Evolutionary conservation across 2,113 vertebrate genomes (phyloP).

Genomic region (Neolamprologus kungweensis): DNA sequence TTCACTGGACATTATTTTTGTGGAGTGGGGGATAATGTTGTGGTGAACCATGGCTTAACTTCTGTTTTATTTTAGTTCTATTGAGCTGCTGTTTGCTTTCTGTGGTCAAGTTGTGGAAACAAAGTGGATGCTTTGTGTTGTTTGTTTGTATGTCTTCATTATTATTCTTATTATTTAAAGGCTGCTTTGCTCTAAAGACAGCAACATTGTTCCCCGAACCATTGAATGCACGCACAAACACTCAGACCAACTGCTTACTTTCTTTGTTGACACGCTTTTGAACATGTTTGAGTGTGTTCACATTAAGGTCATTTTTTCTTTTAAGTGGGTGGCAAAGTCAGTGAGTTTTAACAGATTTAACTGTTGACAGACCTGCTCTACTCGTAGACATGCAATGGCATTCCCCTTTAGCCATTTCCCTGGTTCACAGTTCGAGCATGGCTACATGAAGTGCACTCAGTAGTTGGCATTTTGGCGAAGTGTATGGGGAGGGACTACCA

Average conservation of each 20-base stretch:
- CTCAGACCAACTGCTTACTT: neutral
- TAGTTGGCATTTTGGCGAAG: neutral
- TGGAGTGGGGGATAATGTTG: neutral
- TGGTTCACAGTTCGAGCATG: neutral
- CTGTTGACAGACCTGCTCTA: neutral
- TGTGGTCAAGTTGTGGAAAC: neutral
- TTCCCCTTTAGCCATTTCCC: neutral
- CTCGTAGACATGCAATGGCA: neutral
- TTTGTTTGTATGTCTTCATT: neutral
- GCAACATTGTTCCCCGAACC: neutral
- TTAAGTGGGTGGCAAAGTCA: neutral
- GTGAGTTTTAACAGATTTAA: neutral
- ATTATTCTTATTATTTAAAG: neutral
- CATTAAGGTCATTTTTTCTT: neutral
- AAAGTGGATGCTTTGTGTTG: neutral
- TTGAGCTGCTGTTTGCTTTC: neutral
- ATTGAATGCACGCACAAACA: neutral
- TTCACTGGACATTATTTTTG: neutral
- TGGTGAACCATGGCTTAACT: neutral
- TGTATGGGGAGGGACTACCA: neutral
- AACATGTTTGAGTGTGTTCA: neutral
- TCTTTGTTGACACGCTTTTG: neutral
- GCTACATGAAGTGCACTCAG: neutral
- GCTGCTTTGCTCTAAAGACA: neutral
- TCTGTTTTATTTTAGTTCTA: neutral